Percentiles rank a stretch among this genome's conserved stretches.
phyloP scores from a whole-genome alignment of 2,113 vertebrate species.

The Nanger granti region DNA sequence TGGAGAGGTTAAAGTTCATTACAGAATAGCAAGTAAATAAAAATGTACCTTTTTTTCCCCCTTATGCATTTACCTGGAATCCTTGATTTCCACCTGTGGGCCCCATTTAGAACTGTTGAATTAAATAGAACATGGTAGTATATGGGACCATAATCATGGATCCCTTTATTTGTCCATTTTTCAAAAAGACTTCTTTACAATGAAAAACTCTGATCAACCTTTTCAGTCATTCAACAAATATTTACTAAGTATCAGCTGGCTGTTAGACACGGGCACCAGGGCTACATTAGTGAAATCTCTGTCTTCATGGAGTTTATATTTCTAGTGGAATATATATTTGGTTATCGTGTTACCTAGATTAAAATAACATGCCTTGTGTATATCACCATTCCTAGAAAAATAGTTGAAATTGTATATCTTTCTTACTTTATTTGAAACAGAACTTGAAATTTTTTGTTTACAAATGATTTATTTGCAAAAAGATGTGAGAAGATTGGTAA shows the following conservation, averaged over 20 bases:
- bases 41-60: not conserved
- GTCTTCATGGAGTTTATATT: not conserved
- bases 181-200: not conserved
- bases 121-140: not conserved
- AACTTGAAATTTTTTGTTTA: not conserved
- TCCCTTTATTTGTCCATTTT: not conserved
- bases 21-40: not conserved
- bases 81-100: not conserved
- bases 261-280: not conserved
- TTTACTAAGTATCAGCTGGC: not conserved
- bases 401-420: not conserved
- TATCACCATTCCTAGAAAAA: not conserved
- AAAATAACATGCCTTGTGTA: not conserved
- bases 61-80: not conserved
- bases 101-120: not conserved
- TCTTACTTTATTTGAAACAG: slow-evolving; percentile 1
- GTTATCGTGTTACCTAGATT: not conserved
- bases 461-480: not conserved
- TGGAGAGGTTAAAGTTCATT: not conserved
- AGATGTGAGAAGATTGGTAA: not conserved
- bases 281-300: not conserved
- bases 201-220: not conserved
- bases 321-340: slow-evolving; percentile 5
- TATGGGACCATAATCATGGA: not conserved
- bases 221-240: not conserved